A percentile compares a stretch with the other conserved stretches of the same genome.
These are phyloP conservation scores for Varanus salvator DNA, from an alignment of 2,113 vertebrate species.

Conservation along the genomic window DNA sequence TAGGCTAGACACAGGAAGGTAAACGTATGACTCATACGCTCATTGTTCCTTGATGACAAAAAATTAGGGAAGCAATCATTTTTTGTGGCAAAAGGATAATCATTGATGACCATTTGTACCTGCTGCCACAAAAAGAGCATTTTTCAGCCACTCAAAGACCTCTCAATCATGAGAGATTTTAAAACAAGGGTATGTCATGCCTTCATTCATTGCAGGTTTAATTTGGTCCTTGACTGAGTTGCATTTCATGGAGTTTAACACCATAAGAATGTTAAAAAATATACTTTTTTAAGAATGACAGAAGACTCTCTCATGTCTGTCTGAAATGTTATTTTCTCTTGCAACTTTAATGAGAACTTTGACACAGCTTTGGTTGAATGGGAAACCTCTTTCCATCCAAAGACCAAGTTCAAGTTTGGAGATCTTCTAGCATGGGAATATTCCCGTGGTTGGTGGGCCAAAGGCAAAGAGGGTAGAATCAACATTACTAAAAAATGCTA, in stretches of 20 bases:
- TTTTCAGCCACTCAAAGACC: not conserved
- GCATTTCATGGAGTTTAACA: not conserved
- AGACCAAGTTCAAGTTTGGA: no score
- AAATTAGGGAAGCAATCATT: not conserved
- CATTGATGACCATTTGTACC: not conserved
- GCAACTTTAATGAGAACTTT: not conserved
- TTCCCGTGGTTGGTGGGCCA: no score
- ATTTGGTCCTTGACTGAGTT: not conserved
- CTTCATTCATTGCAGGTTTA: not conserved
- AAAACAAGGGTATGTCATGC: accelerated
- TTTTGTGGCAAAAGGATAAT: not conserved
- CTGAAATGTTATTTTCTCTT: not conserved
- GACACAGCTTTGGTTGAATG: not conserved
- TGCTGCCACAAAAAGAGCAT: not conserved
- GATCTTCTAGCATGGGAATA: no score
- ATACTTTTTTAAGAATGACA: not conserved
- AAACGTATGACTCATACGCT: not conserved
- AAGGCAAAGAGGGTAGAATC: no score
- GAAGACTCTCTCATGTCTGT: not conserved
- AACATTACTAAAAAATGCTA: no score
- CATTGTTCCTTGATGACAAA: not conserved
- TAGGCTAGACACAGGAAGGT: not conserved
- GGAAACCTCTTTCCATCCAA: no score
- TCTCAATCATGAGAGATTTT: not conserved
- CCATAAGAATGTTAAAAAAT: not conserved